These are phyloP conservation scores for Drosophila cognata DNA, from an alignment of 2,888 invertebrate species.

Conservation along the genomic window DNA sequence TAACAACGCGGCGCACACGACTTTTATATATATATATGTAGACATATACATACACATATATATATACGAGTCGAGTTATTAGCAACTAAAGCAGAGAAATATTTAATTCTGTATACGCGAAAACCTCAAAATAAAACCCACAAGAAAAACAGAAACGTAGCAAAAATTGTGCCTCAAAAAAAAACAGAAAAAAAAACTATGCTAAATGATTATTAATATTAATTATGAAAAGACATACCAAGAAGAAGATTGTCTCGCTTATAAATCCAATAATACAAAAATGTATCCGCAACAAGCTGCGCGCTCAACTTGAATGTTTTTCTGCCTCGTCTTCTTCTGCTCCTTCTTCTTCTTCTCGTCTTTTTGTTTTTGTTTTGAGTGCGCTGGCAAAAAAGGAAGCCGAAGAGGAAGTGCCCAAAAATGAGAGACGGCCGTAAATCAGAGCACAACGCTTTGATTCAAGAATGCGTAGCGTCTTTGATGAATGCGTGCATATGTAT, in stretches of 20 bases:
- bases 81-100: conserved; percentile 30
- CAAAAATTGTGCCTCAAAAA: conserved; percentile 26
- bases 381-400: conserved; percentile 23
- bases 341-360: neutral
- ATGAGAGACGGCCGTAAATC: conserved; percentile 64
- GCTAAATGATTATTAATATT: conserved; percentile 32
- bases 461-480: conserved; percentile 36
- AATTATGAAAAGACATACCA: conserved; percentile 60
- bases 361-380: conserved; percentile 16
- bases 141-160: conserved; percentile 16
- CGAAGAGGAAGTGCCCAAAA: conserved; percentile 17
- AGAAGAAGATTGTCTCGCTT: conserved; percentile 46
- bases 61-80: conserved; percentile 47
- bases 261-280: conserved; percentile 56
- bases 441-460: conserved; percentile 64
- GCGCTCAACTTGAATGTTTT: conserved; percentile 23
- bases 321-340: neutral
- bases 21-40: conserved; percentile 34
- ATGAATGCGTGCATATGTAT: conserved; percentile 7
- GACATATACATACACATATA: conserved; percentile 8
- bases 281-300: conserved; percentile 64
- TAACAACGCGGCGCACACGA: conserved; percentile 56
- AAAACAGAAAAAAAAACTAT: neutral
- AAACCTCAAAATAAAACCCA: conserved; percentile 22
- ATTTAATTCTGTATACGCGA: conserved; percentile 21